Percentiles rank a stretch among this genome's conserved stretches.
Evolutionary conservation across 1,140 invertebrate genomes (phyloP).

Genomic region (Trichonephila inaurata): DNA sequence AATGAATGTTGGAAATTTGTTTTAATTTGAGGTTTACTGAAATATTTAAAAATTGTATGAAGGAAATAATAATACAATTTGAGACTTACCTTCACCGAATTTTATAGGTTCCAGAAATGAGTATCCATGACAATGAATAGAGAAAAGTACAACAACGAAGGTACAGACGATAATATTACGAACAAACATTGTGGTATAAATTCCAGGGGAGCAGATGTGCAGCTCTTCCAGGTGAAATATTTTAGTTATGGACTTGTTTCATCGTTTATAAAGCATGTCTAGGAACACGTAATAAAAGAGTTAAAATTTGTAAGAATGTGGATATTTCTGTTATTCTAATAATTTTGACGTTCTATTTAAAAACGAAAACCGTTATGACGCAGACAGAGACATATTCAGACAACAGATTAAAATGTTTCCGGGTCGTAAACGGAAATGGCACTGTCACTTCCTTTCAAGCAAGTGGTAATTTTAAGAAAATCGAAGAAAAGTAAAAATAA

Average conservation of each 20-base stretch:
- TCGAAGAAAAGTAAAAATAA: neutral
- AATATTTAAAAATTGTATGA: too few species aligned
- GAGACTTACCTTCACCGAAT: constrained; percentile 56
- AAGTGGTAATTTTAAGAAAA: constrained; percentile 33
- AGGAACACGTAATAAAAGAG: neutral
- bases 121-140: constrained; percentile 39
- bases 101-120: constrained; percentile 51
- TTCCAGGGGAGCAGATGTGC: neutral
- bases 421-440: constrained; percentile 20
- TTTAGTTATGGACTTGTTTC: neutral
- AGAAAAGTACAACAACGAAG: neutral
- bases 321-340: neutral
- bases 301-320: neutral
- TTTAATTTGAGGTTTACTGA: too few species aligned
- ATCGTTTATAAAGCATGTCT: constrained; percentile 11
- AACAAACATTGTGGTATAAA: neutral
- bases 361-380: constrained; percentile 30
- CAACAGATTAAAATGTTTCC: constrained; percentile 43
- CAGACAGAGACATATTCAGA: constrained; percentile 16
- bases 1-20: too few species aligned
- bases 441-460: constrained; percentile 17
- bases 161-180: neutral
- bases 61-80: neutral
- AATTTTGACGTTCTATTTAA: neutral
- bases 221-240: neutral